Evolutionary conservation across 2,888 invertebrate genomes (phyloP), one percentile per base, ranked within the genome.

Genomic region (Allacma fusca): DNA sequence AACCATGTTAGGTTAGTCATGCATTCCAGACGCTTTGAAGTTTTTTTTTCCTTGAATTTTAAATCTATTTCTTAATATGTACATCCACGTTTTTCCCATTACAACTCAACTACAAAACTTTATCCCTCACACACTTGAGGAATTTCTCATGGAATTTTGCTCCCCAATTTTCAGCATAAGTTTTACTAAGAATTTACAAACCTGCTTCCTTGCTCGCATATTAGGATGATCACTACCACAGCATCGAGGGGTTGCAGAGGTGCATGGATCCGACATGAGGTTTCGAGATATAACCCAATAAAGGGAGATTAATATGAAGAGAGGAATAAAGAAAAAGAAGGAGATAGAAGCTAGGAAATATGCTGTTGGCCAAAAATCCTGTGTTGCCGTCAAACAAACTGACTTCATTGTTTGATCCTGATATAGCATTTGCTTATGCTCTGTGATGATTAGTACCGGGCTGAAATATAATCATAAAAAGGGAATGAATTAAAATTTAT

Each of bases 201-300:
- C 85, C 81, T 85, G 85, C 81, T 83, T 81, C 57, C 85, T 80
- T 23, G 85, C 84, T 70, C 84, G 78, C 80, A 85, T 83, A 67
- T 85, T 84, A n/a, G 85, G 85, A 78, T 85, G 82, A 57, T 78
- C 78, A 26, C 40, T 72, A 29, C 82, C 83, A 72, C 82, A 82
- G 50, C 83, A 79, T 24, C 81, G 80, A 40, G 80, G 78, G 64
- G 80, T 80, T 26, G 82, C 90, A 81, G 92, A 91, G 81, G 92
- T 90, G 67, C 91, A 90, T 0, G 93, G 93, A 85, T 92, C 92
- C 70, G 92, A 91, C 92, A 95, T 92, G 80, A 96, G 89, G 85
- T 95, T 93, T 84, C 91, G 91, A 26, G 95, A 94, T 83, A 96
- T 96, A 83, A 94, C 90, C 80, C 93, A 92, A 88, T 96, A 97